phyloP scores from a whole-genome alignment of 2,888 invertebrate species.

The Quadroppia sp. region DNA sequence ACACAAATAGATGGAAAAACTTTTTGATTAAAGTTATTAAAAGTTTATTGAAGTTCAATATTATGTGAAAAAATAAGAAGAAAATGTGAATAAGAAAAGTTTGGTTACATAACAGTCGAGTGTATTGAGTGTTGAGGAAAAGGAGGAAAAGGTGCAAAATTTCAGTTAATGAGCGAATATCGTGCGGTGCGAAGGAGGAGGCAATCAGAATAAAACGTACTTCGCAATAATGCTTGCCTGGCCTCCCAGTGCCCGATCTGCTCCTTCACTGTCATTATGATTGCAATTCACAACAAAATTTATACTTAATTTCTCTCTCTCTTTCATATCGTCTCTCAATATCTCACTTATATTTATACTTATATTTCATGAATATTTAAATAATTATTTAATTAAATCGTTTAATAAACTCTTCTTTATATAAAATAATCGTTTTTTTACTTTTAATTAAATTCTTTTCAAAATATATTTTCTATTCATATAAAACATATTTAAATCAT shows the following conservation, averaged over 20 bases:
- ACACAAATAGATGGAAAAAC: not conserved
- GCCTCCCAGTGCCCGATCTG: not conserved
- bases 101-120: conserved; percentile 3
- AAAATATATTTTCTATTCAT: not conserved
- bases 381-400: conserved; percentile 24
- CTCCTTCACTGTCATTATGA: conserved; percentile 34
- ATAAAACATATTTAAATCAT: too few relatives aligned
- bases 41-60: conserved; percentile 15
- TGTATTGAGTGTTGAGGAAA: not conserved
- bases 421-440: not conserved
- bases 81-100: not conserved
- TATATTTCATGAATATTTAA: conserved; percentile 30
- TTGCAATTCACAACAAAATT: not conserved
- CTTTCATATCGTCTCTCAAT: not conserved
- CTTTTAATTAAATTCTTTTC: not conserved
- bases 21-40: conserved; percentile 5
- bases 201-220: not conserved
- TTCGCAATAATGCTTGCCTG: conserved; percentile 25
- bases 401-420: not conserved
- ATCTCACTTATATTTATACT: conserved; percentile 10
- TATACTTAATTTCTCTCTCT: not conserved
- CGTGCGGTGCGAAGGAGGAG: conserved; percentile 25
- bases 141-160: conserved; percentile 35
- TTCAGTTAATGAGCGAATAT: conserved; percentile 31
- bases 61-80: not conserved